Percentiles rank a stretch among this genome's conserved stretches.
Evolutionary conservation across 2,888 invertebrate genomes (phyloP).

Genomic region (Oligia fasciuncula): DNA sequence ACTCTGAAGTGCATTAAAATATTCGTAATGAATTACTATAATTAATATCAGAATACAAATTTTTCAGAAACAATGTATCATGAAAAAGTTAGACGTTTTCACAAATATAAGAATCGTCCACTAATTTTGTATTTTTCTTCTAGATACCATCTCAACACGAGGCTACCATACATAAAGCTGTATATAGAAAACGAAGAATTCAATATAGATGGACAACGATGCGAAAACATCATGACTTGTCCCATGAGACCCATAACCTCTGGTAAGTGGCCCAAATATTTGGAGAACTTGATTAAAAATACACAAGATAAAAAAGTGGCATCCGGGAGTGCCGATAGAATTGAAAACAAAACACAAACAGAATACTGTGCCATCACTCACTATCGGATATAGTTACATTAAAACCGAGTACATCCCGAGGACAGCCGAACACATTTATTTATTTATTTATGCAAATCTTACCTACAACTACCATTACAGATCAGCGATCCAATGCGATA

Average conservation of each 20-base stretch:
- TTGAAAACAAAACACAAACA: no score
- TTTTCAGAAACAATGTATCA: neutral
- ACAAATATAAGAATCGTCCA: neutral
- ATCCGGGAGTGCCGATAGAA: no score
- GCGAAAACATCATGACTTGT: conserved; percentile 98
- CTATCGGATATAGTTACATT: no score
- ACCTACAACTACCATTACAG: no score
- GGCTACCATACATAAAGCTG: conserved; percentile 96
- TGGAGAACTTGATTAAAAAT: conserved; percentile 45
- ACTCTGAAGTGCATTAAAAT: neutral
- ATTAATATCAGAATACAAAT: neutral
- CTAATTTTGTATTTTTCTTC: conserved; percentile 20
- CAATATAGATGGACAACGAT: conserved; percentile 97
- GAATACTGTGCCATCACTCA: no score
- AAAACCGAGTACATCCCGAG: no score
- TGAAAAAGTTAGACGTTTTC: neutral
- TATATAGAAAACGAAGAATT: conserved; percentile 98
- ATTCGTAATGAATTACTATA: neutral
- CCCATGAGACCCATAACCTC: conserved; percentile 97
- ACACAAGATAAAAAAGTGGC: conserved; percentile 19
- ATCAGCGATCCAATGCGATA: no score
- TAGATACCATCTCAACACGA: conserved; percentile 96
- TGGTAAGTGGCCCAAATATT: conserved; percentile 83
- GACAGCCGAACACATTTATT: no score
- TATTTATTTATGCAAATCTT: no score